Evolutionary conservation across 1,140 invertebrate genomes (phyloP).

Genomic region (Harpegnathos saltator): DNA sequence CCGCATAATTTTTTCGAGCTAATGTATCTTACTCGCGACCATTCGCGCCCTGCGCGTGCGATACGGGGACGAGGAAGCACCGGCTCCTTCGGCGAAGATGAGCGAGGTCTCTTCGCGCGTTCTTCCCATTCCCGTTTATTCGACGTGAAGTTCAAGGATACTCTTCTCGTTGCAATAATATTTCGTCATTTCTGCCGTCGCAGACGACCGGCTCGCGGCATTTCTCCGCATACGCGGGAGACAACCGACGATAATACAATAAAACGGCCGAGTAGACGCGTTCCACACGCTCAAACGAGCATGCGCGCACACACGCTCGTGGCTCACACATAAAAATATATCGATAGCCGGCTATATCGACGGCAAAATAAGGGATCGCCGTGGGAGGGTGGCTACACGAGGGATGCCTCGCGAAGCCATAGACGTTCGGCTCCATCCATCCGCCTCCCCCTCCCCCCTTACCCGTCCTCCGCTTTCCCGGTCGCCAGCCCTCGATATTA

Average conservation of each 20-base stretch:
- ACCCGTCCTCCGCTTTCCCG: conserved; percentile 52
- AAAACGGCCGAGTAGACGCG: conserved; percentile 17
- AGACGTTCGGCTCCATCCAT: conserved; percentile 75
- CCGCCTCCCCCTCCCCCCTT: conserved; percentile 58
- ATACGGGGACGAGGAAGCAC: no score
- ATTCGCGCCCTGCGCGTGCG: not conserved
- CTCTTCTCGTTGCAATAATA: conserved; percentile 24
- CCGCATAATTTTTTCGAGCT: not conserved
- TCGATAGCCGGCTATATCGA: conserved; percentile 71
- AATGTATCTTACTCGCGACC: not conserved
- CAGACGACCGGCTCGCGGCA: not conserved
- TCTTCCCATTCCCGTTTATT: not conserved
- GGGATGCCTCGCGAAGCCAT: conserved; percentile 77
- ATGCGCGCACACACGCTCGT: conserved; percentile 47
- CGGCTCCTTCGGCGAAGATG: not conserved
- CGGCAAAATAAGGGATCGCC: conserved; percentile 76
- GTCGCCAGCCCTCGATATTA: conserved; percentile 84
- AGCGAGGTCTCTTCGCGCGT: not conserved
- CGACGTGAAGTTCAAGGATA: not conserved
- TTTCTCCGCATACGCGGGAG: not conserved
- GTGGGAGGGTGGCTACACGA: conserved; percentile 74
- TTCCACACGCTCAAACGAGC: conserved; percentile 11
- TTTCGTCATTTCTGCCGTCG: not conserved
- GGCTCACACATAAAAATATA: conserved; percentile 49
- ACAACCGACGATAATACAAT: conserved; percentile 41